phyloP scores from a whole-genome alignment of 2,888 invertebrate species.

The Mimumesa dahlbomi region DNA sequence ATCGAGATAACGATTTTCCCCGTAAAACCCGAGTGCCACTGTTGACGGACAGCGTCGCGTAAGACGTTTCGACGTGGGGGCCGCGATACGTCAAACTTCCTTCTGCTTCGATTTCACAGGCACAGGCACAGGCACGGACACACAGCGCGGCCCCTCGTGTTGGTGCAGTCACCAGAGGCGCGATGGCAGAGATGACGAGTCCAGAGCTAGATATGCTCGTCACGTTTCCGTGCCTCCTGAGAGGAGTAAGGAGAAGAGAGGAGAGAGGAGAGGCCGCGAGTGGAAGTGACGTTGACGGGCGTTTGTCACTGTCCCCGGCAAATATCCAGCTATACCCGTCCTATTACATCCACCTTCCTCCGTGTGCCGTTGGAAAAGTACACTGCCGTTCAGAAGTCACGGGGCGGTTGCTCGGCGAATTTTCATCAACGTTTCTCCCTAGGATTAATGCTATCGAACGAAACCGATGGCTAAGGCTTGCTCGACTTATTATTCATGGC shows the following conservation, averaged over 20 bases:
- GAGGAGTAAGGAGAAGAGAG: constrained; percentile 55
- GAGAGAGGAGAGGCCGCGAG: constrained; percentile 62
- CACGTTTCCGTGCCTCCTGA: constrained; percentile 75
- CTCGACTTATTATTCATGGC: no score
- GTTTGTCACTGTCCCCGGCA: constrained; percentile 79
- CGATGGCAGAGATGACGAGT: constrained; percentile 75
- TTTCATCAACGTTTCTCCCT: no score
- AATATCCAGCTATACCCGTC: constrained; percentile 74
- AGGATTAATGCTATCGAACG: no score
- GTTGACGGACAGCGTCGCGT: constrained; percentile 67
- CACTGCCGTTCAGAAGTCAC: no score
- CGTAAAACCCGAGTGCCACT: constrained; percentile 45
- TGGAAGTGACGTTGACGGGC: constrained; percentile 78
- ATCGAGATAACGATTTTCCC: constrained; percentile 51
- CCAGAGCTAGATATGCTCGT: constrained; percentile 78
- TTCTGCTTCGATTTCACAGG: constrained; percentile 38
- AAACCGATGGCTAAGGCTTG: no score
- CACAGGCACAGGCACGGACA: background rate
- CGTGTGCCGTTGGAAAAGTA: no score
- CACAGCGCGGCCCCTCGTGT: no score
- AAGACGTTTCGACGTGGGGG: constrained; percentile 67
- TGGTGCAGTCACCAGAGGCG: constrained; percentile 66
- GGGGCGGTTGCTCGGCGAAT: no score
- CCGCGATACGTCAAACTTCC: constrained; percentile 67
- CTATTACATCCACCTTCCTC: constrained; percentile 50